A percentile compares a stretch with the other conserved stretches of the same genome.
These are phyloP conservation scores for Caenorhabditis plicata DNA, from an alignment of 2,888 invertebrate genomes.

Conservation along the genomic window DNA sequence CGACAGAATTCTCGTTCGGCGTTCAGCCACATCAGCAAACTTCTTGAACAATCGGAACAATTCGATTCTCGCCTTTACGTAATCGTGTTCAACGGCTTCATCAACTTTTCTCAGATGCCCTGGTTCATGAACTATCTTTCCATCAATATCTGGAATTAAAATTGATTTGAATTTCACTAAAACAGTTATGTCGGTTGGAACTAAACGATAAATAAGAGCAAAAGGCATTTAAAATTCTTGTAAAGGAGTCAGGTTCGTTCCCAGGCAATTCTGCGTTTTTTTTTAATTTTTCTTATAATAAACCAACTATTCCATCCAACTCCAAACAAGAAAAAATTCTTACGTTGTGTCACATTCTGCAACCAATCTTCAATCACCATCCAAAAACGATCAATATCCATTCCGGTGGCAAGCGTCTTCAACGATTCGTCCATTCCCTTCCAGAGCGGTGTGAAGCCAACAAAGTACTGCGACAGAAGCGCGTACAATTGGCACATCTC, in stretches of 20 bases:
- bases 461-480: conserved; percentile 79
- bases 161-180: no score
- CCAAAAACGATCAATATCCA: conserved; percentile 66
- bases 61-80: conserved; percentile 32
- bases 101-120: conserved; percentile 27
- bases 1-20: conserved; percentile 79
- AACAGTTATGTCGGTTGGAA: no score
- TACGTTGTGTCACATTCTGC: conserved; percentile 67
- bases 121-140: no score
- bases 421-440: conserved; percentile 79
- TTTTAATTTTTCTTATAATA: no score
- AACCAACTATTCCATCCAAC: no score
- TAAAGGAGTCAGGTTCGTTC: no score
- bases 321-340: no score
- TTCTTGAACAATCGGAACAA: conserved; percentile 33
- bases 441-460: conserved; percentile 88
- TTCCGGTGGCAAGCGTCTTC: conserved; percentile 72
- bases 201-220: no score
- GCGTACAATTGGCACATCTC: conserved; percentile 73
- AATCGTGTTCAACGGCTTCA: conserved; percentile 21
- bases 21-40: conserved; percentile 78
- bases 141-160: conserved; percentile 15
- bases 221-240: no score
- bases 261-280: no score
- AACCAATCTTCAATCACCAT: conserved; percentile 52